These are phyloP conservation scores for Acrobasis repandana DNA, from an alignment of 2,888 invertebrate species.

Conservation along the genomic window DNA sequence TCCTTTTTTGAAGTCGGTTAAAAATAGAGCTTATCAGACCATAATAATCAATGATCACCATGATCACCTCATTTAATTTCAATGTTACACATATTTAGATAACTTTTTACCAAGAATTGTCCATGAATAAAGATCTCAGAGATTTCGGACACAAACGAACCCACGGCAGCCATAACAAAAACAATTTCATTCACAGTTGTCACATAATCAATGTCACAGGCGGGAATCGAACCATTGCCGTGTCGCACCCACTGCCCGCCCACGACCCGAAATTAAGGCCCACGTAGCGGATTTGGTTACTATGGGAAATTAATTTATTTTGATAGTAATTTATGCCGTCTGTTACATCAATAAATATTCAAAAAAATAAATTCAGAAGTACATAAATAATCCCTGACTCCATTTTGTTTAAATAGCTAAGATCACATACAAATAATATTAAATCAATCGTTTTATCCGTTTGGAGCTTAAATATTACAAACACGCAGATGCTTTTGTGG, in stretches of 20 bases:
- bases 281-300: slow-evolving; percentile 43
- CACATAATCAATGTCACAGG: slow-evolving; percentile 32
- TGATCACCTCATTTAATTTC: not conserved
- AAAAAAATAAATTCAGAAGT: too few relatives aligned
- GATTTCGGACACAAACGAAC: slow-evolving; percentile 28
- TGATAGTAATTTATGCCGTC: slow-evolving; percentile 22
- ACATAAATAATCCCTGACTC: too few relatives aligned
- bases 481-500: too few relatives aligned
- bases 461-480: too few relatives aligned
- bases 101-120: not conserved
- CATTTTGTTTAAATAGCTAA: too few relatives aligned
- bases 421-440: too few relatives aligned
- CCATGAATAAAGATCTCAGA: slow-evolving; percentile 12
- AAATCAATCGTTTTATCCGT: too few relatives aligned
- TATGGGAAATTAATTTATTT: slow-evolving; percentile 22
- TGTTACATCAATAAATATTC: too few relatives aligned
- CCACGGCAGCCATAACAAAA: slow-evolving; percentile 30
- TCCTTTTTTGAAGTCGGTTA: not conserved
- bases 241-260: slow-evolving; percentile 46
- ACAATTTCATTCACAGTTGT: slow-evolving; percentile 33
- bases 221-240: slow-evolving; percentile 52
- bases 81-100: slow-evolving; percentile 9
- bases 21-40: not conserved
- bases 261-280: slow-evolving; percentile 51
- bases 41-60: not conserved